Evolutionary conservation across 2,797 vertebrate species (phyloP), one percentile per base, ranked within the genome.

Genomic region (Molossus alvarezi): DNA sequence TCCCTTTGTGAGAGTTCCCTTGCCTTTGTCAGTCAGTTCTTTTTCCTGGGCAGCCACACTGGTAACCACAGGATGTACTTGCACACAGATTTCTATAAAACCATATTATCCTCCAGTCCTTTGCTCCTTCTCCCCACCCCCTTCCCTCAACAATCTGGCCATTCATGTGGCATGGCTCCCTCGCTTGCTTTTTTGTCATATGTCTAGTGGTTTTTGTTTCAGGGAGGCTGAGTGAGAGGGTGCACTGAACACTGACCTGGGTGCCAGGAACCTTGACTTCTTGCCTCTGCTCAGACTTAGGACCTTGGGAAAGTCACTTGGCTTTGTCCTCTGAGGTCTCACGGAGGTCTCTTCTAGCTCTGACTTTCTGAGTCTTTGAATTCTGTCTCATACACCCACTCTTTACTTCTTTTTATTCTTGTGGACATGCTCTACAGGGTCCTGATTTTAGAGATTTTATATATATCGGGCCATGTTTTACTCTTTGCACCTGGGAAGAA

Each of bases 81-180:
- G 96, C 96, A 96, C 96, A 96, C 88, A 96, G 95, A 94, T 96
- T 97, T 95, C 92, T 96, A 92, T 87, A 86, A 94, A 97, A 96
- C 1, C 21, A 27, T 91, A 81, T 96, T 95, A 9, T 93, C 82
- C 71, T 69, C 53, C 37, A 73, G 95, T 27, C 55, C 73, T 92
- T 37, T 29, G 12, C 77, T 90, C 2, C n/a, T 51, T 5, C 21
- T 33, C 76, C 62, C 87, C 92, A 4, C 25, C 71, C 75, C 55
- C 62, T 94, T 91, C 88, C 60, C 37, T 75, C 91, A 95, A 97
- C 81, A n/a, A 33, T 97, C 96, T 91, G 69, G 79, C 76, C 88
- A 62, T 98, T 96, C 92, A 87, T 94, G 20, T 9, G 69, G 0
- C 2, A 6, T 23, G 14, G 86, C 48, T 89, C 87, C 55, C 88